phyloP scores from a whole-genome alignment of 1,140 invertebrate genomes.

The Trichonephila inaurata region DNA sequence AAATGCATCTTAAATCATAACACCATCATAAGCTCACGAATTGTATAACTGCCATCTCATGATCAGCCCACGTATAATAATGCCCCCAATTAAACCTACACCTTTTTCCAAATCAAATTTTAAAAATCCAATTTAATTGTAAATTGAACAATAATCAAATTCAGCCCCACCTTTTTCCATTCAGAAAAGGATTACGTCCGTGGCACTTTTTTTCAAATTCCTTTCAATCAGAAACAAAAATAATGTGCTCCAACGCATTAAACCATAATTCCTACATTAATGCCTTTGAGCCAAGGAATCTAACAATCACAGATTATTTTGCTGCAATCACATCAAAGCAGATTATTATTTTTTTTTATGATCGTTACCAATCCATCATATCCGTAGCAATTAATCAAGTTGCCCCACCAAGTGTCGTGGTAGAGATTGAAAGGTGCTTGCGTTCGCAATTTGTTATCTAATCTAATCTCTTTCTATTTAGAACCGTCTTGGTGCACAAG shows the following conservation, averaged over 20 bases:
- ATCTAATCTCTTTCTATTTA: constrained; percentile 10
- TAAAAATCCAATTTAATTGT: constrained; percentile 9
- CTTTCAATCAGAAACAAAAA: not conserved
- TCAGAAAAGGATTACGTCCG: not conserved
- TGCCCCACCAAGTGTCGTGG: constrained; percentile 8
- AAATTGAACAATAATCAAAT: not conserved
- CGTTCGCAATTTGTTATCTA: constrained; percentile 42
- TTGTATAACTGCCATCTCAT: too few species aligned
- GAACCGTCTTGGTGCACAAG: not conserved
- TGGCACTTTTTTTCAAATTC: not conserved
- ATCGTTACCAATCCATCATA: constrained; percentile 47
- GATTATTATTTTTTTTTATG: not conserved
- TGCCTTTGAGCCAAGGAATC: not conserved
- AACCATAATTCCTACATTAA: not conserved
- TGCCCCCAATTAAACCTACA: not conserved
- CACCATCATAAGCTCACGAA: too few species aligned
- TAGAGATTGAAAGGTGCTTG: constrained; percentile 51
- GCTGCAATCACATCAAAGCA: not conserved
- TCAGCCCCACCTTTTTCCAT: not conserved
- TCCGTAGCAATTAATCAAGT: constrained; percentile 49
- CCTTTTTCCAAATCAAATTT: not conserved
- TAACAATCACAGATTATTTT: constrained; percentile 32
- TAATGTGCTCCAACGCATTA: not conserved
- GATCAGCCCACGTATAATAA: not conserved
- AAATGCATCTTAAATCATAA: too few species aligned